Evolutionary conservation across 2,888 invertebrate genomes (phyloP).

Genomic region (Drosophila emarginata): DNA sequence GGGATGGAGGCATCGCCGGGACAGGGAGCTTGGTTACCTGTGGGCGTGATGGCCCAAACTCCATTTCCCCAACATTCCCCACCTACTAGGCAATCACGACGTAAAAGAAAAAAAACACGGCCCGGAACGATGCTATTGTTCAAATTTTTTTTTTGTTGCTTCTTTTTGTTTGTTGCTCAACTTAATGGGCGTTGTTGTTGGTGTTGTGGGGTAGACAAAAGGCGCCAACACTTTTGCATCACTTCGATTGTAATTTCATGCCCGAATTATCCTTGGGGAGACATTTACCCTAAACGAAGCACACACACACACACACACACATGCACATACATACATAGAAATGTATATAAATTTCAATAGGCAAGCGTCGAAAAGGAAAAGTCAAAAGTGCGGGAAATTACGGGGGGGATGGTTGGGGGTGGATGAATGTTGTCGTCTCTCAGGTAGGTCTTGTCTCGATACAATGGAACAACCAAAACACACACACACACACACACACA

Average conservation of each 20-base stretch:
- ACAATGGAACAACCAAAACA: conserved; percentile 42
- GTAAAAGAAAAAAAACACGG: conserved; percentile 26
- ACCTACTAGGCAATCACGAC: conserved; percentile 3
- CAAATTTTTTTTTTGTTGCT: conserved; percentile 24
- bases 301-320: conserved; percentile 14
- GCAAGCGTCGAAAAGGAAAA: conserved; percentile 53
- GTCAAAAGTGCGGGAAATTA: conserved; percentile 47
- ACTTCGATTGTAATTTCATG: conserved; percentile 82
- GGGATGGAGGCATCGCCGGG: not conserved
- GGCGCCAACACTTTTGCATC: conserved; percentile 71
- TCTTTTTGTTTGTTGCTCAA: conserved; percentile 25
- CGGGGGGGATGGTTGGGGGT: not conserved
- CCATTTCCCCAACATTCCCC: not conserved
- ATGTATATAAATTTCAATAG: conserved; percentile 69
- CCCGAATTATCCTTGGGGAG: conserved; percentile 82
- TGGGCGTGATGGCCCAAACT: conserved; percentile 9
- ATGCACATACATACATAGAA: conserved; percentile 20
- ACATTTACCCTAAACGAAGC: conserved; percentile 73
- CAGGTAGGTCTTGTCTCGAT: conserved; percentile 19
- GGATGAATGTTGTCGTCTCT: conserved; percentile 1
- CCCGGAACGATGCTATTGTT: conserved; percentile 45
- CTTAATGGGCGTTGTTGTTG: conserved; percentile 29
- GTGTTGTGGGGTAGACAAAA: conserved; percentile 59
- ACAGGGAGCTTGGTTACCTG: not conserved
- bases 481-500: conserved; percentile 38